Evolutionary conservation across 2,797 vertebrate genomes (phyloP), one percentile per base, ranked within the genome.

Genomic region (Austrolebias charrua): DNA sequence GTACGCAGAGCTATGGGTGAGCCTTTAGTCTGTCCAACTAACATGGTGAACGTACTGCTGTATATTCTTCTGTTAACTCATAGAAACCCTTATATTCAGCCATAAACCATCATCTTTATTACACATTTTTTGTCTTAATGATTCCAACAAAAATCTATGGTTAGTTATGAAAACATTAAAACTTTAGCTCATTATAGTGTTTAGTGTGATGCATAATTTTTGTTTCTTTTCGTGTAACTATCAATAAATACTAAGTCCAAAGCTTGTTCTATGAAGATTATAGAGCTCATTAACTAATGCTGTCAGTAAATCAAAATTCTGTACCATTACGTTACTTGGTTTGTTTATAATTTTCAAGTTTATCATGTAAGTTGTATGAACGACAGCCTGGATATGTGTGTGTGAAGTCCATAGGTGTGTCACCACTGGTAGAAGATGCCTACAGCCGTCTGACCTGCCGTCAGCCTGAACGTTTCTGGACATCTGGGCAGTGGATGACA

Each of bases 401-500:
- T 50, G 47, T 55, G 38, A 79, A 97, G 95, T 91, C 94, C 4
- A 46, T 90, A 55, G 93, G 92, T 55, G 28, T 78, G 66, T 87
- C 90, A 1, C 68, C 69, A 63, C 75, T 85, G 4, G 83, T 92
- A 55, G 91, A 83, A 49, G 87, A 90, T 0, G 89, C 89, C 14
- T 95, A 88, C 78, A 81, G 71, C 42, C 90, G 35, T 5, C 79
- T 96, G 85, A 96, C 92, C 3, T 86, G 92, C 1, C 90, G 93
- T 14, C 86, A 94, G 16, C 91, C 95, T 14, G 50, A 80, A 38
- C 79, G 51, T 38, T 96, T 97, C 87, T 96, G 96, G 95, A 96
- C 94, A 0, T 96, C 96, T 35, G 95, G 95, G 59, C 96, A 96
- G 83, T 96, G 95, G 95, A 97, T 96, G 95, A 96, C 95, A 0